Percentiles rank a stretch among this genome's conserved stretches.
Evolutionary conservation across 2,888 invertebrate species (phyloP).

Genomic region (Caenorhabditis afra): DNA sequence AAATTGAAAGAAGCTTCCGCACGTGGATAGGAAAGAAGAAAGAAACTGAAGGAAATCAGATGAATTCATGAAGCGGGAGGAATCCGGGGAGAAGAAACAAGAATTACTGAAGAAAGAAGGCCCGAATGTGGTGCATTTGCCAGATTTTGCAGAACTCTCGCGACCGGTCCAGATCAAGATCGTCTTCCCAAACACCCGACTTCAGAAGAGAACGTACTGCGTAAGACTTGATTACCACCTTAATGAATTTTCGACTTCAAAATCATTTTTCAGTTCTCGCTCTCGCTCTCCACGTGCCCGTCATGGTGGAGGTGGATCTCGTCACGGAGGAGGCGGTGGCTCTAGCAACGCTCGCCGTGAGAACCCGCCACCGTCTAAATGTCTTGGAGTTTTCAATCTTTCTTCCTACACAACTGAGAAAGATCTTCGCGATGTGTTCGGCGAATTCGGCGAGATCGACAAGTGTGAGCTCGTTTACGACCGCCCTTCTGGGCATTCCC

Average conservation of each 20-base stretch:
- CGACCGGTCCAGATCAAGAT: constrained; percentile 36
- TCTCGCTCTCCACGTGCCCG: constrained; percentile 54
- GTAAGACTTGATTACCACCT: constrained; percentile 15
- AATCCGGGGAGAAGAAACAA: constrained; percentile 3
- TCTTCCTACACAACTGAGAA: constrained; percentile 93
- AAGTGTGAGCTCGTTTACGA: constrained; percentile 91
- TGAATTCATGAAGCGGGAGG: constrained; percentile 6
- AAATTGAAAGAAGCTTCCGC: background rate
- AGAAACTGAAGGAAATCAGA: constrained; percentile 15
- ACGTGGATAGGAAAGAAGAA: background rate
- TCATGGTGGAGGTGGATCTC: constrained; percentile 28
- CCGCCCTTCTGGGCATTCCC: constrained; percentile 85
- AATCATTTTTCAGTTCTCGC: constrained; percentile 51
- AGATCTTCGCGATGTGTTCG: constrained; percentile 92
- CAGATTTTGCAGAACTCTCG: constrained; percentile 52
- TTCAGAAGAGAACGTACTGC: constrained; percentile 25
- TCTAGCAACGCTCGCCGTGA: constrained; percentile 80
- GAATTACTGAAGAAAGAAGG: constrained; percentile 1
- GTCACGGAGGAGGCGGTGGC: constrained; percentile 39
- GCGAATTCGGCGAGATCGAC: constrained; percentile 92
- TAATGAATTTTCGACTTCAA: too few relatives aligned
- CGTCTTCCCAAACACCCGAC: constrained; percentile 33
- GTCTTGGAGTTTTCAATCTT: constrained; percentile 95
- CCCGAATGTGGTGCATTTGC: background rate
- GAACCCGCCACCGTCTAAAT: constrained; percentile 90